These are phyloP conservation scores for Tenebrosternarchus preto DNA, from an alignment of 2,113 vertebrate genomes.

Conservation along the genomic window DNA sequence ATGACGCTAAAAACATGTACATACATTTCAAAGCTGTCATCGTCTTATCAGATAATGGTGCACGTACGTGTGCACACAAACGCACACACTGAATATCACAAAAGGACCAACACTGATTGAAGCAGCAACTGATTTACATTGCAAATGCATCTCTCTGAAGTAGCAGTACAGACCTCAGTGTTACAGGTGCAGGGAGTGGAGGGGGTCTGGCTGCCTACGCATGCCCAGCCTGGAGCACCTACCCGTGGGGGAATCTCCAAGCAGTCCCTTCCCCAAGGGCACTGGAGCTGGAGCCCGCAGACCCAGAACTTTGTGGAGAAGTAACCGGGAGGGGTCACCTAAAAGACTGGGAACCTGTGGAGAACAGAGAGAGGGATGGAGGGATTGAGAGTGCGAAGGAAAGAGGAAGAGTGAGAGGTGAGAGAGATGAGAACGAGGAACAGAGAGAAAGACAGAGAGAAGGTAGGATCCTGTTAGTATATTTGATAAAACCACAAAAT, in stretches of 20 bases:
- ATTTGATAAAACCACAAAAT: background rate
- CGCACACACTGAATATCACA: conserved; percentile 27
- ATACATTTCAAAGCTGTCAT: conserved; percentile 48
- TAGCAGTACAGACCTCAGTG: conserved; percentile 1
- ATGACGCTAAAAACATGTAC: conserved; percentile 33
- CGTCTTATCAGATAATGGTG: conserved; percentile 31
- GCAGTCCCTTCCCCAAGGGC: conserved; percentile 78
- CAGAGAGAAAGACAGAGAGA: background rate
- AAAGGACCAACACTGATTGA: conserved; percentile 49
- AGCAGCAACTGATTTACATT: conserved; percentile 41
- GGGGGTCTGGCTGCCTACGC: background rate
- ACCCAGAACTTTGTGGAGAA: conserved; percentile 85
- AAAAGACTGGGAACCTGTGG: conserved; percentile 88
- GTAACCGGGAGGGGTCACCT: conserved; percentile 86
- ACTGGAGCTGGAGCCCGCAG: conserved; percentile 75
- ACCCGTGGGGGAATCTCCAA: conserved; percentile 89
- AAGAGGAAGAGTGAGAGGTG: background rate
- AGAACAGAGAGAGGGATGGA: background rate
- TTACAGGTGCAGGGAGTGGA: background rate
- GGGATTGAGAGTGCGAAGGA: background rate
- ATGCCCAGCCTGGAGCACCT: conserved; percentile 50
- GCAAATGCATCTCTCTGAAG: conserved; percentile 33
- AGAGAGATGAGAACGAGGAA: conserved; percentile 1
- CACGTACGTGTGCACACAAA: conserved; percentile 21
- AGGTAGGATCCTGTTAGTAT: background rate